Conservation (phyloP, 2,888 invertebrate genomes). For the Pharmacophagus antenor region DNA sequence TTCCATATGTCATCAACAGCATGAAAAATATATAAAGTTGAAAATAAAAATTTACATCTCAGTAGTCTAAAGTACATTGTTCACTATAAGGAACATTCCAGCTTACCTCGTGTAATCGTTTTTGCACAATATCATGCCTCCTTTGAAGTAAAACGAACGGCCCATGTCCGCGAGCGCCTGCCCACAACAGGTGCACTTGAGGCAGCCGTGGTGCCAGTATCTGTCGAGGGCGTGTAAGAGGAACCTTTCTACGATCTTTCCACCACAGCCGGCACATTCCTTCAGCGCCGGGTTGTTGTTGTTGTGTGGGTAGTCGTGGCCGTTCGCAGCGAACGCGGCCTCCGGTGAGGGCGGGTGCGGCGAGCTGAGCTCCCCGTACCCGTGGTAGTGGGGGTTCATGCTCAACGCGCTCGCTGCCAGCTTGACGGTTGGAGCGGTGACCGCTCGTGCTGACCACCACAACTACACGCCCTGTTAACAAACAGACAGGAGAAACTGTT, state of each 20-base stretch:
- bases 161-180: slow-evolving; percentile 95
- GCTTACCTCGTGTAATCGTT: slow-evolving; percentile 96
- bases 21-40: no score
- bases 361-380: slow-evolving; percentile 90
- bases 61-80: no score
- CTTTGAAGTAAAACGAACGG: slow-evolving; percentile 94
- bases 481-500: slow-evolving; percentile 31
- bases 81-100: no score
- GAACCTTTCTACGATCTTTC: slow-evolving; percentile 95
- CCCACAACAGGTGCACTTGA: slow-evolving; percentile 95
- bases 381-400: slow-evolving; percentile 95
- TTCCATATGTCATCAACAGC: no score
- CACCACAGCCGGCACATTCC: slow-evolving; percentile 94
- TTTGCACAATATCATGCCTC: slow-evolving; percentile 97
- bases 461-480: slow-evolving; percentile 75
- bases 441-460: slow-evolving; percentile 75
- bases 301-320: slow-evolving; percentile 82
- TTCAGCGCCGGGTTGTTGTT: slow-evolving; percentile 84
- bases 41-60: no score
- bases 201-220: slow-evolving; percentile 97
- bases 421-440: slow-evolving; percentile 85
- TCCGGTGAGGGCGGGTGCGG: slow-evolving; percentile 89
- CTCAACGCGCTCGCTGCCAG: slow-evolving; percentile 93
- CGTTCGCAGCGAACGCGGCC: slow-evolving; percentile 83
- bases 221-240: slow-evolving; percentile 95